Evolutionary conservation across 2,888 invertebrate genomes (phyloP).

Genomic region (Erebia palarica): DNA sequence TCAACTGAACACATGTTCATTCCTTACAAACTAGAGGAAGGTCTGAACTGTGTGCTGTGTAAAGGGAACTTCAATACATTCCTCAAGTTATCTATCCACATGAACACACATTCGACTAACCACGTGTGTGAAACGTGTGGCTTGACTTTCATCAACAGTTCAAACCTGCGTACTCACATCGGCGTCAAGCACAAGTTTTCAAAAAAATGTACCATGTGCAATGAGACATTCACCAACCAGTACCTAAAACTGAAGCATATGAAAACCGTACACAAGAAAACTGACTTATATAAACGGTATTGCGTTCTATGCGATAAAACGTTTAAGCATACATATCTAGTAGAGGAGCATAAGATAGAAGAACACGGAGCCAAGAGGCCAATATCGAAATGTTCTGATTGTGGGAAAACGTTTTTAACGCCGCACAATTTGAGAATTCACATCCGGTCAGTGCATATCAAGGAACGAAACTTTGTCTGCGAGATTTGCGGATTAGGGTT

Average conservation of each 20-base stretch:
- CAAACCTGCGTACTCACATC: constrained; percentile 51
- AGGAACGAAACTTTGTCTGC: constrained; percentile 53
- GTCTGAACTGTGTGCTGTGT: constrained; percentile 51
- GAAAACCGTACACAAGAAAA: constrained; percentile 27
- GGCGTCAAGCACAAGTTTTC: constrained; percentile 41
- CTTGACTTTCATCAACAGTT: constrained; percentile 50
- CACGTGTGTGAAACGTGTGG: constrained; percentile 60
- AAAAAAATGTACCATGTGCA: constrained; percentile 53
- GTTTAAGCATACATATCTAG: constrained; percentile 46
- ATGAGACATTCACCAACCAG: constrained; percentile 44
- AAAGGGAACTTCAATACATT: constrained; percentile 45
- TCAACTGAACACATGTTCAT: constrained; percentile 50
- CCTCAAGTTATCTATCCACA: constrained; percentile 47
- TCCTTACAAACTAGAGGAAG: constrained; percentile 51
- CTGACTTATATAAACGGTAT: constrained; percentile 35
- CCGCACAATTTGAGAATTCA: constrained; percentile 51
- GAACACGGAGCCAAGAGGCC: constrained; percentile 50
- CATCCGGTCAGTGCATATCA: constrained; percentile 50
- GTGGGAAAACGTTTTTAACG: constrained; percentile 50
- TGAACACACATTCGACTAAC: constrained; percentile 55
- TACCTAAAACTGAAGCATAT: constrained; percentile 43
- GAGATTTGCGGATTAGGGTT: constrained; percentile 51
- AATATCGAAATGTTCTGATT: constrained; percentile 47
- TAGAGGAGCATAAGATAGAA: constrained; percentile 49
- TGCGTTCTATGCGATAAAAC: constrained; percentile 47